Evolutionary conservation across 2,888 invertebrate genomes (phyloP).

Genomic region (Junonia oenone): DNA sequence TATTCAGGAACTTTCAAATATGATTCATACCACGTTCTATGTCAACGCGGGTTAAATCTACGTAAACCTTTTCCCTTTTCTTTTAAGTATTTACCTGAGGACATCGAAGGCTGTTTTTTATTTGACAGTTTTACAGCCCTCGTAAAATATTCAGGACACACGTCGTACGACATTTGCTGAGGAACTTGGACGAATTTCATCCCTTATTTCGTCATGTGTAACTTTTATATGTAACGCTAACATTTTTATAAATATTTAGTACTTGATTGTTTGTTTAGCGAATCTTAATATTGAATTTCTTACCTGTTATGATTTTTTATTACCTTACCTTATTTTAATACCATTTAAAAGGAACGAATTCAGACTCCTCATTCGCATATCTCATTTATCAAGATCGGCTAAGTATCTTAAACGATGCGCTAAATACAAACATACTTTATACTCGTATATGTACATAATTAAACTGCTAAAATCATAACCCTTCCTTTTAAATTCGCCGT

Average conservation of each 20-base stretch:
- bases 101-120: conserved; percentile 4
- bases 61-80: neutral
- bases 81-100: neutral
- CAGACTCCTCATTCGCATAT: no score
- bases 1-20: no score
- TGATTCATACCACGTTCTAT: neutral
- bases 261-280: neutral
- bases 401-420: no score
- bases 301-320: neutral
- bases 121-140: conserved; percentile 12
- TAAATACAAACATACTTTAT: no score
- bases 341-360: no score
- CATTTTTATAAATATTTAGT: neutral
- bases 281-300: neutral
- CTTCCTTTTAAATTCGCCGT: no score
- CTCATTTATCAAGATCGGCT: no score
- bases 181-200: neutral
- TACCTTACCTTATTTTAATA: no score
- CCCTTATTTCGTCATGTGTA: neutral
- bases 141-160: conserved; percentile 12
- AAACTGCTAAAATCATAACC: no score
- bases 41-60: neutral
- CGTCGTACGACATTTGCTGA: neutral
- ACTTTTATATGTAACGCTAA: neutral
- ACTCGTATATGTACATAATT: no score